Evolutionary conservation across 2,113 vertebrate species (phyloP).

Genomic region (Psilopsiagon aurifrons): DNA sequence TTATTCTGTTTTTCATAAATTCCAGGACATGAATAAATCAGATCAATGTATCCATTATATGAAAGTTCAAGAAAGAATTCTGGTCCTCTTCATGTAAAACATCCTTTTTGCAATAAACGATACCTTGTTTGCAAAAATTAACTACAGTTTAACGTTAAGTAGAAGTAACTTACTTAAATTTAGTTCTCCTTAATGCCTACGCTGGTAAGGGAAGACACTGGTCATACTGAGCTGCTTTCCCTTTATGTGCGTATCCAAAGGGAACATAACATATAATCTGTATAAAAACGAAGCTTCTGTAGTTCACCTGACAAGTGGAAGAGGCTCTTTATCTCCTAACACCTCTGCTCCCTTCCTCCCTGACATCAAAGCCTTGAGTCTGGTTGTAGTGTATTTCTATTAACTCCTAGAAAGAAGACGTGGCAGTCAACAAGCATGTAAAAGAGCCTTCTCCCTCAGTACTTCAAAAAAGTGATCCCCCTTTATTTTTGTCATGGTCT

Average conservation of each 20-base stretch:
- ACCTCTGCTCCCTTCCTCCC: not conserved
- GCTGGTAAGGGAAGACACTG: not conserved
- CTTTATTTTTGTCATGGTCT: not conserved
- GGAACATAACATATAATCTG: not conserved
- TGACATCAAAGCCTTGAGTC: not conserved
- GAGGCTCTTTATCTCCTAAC: not conserved
- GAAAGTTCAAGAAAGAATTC: not conserved
- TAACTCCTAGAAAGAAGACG: not conserved
- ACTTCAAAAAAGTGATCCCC: not conserved
- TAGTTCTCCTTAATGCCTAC: not conserved
- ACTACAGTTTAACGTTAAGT: not conserved
- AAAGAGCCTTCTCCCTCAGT: not conserved
- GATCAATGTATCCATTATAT: not conserved
- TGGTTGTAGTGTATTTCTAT: not conserved
- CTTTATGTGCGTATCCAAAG: not conserved
- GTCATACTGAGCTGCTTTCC: not conserved
- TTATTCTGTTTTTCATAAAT: not conserved
- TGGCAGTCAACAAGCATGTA: not conserved
- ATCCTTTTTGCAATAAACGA: not conserved
- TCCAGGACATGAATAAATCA: not conserved
- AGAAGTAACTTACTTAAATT: not conserved
- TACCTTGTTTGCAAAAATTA: not conserved
- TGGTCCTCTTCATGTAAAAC: not conserved
- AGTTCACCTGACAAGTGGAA: not conserved
- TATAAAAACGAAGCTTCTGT: not conserved